These are phyloP conservation scores for Genyomyrus donnyi DNA, from an alignment of 2,113 vertebrate genomes.

Conservation along the genomic window DNA sequence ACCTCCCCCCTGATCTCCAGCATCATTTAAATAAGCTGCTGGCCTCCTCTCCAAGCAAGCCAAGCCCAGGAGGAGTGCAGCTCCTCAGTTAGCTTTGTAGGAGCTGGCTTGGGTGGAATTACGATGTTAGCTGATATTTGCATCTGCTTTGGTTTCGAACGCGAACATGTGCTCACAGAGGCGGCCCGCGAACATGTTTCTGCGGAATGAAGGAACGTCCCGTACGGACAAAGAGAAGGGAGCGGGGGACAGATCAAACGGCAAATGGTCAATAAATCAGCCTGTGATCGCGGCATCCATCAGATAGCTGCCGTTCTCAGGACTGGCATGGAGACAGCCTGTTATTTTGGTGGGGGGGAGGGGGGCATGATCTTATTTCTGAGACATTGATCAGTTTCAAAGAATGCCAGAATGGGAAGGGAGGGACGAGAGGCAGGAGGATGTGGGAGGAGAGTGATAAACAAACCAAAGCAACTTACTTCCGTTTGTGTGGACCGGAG, in stretches of 20 bases:
- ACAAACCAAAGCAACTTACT: not conserved
- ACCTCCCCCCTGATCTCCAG: not conserved
- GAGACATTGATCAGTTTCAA: not conserved
- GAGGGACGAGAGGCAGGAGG: too few relatives aligned
- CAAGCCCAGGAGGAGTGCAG: too few relatives aligned
- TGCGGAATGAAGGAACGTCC: not conserved
- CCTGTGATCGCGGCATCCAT: not conserved
- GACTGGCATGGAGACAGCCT: not conserved
- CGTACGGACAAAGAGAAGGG: not conserved
- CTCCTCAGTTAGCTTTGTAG: not conserved
- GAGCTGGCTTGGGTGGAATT: not conserved
- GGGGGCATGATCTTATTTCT: constrained; percentile 2
- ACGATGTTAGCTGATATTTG: not conserved
- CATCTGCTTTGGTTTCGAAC: not conserved
- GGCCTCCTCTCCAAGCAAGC: not conserved
- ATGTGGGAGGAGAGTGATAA: too few relatives aligned
- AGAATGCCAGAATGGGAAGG: not conserved
- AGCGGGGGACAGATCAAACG: not conserved
- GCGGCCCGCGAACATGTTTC: not conserved
- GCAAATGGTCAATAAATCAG: not conserved
- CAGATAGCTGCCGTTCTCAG: not conserved
- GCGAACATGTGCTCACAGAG: not conserved
- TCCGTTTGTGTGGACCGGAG: not conserved
- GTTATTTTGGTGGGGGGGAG: not conserved
- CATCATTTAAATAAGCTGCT: not conserved